Percentiles rank a stretch among this genome's conserved stretches.
phyloP scores from a whole-genome alignment of 2,888 invertebrate species.

The Acleris literana region DNA sequence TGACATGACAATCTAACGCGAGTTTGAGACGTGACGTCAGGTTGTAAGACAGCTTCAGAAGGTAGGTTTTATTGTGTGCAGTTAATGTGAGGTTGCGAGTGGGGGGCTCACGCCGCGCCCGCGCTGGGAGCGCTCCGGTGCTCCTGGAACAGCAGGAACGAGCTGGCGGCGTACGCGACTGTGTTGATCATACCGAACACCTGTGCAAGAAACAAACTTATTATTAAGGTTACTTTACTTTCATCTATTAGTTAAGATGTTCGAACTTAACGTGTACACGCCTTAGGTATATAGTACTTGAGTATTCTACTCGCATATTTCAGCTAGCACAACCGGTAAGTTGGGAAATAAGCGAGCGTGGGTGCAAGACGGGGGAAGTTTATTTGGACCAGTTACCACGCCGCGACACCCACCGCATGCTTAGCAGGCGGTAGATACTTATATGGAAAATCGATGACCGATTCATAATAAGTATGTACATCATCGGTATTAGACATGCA shows the following conservation, averaged over 20 bases:
- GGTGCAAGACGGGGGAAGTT: slow-evolving; percentile 10
- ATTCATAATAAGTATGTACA: too few relatives aligned
- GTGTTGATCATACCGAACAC: slow-evolving; percentile 93
- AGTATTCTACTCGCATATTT: too few relatives aligned
- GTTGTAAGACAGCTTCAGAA: slow-evolving; percentile 8
- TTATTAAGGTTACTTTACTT: background rate
- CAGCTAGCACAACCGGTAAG: too few relatives aligned
- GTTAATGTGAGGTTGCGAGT: slow-evolving; percentile 26
- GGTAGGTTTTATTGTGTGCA: slow-evolving; percentile 15
- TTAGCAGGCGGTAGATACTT: background rate
- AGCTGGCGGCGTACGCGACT: slow-evolving; percentile 89
- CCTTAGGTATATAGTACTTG: too few relatives aligned
- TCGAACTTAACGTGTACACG: background rate
- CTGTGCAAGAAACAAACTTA: slow-evolving; percentile 74
- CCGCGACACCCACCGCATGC: slow-evolving; percentile 5
- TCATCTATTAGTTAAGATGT: background rate
- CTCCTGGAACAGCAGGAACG: slow-evolving; percentile 89
- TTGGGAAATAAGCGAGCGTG: slow-evolving; percentile 2
- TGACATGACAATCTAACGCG: slow-evolving; percentile 20
- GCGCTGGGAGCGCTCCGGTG: slow-evolving; percentile 79
- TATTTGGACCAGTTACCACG: slow-evolving; percentile 21
- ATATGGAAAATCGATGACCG: too few relatives aligned
- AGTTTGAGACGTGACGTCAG: slow-evolving; percentile 27
- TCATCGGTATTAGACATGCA: too few relatives aligned
- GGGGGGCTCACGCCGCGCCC: slow-evolving; percentile 45